Evolutionary conservation across 2,113 vertebrate genomes (phyloP), one percentile per base, ranked within the genome.

Genomic region (Jaculus jaculus): DNA sequence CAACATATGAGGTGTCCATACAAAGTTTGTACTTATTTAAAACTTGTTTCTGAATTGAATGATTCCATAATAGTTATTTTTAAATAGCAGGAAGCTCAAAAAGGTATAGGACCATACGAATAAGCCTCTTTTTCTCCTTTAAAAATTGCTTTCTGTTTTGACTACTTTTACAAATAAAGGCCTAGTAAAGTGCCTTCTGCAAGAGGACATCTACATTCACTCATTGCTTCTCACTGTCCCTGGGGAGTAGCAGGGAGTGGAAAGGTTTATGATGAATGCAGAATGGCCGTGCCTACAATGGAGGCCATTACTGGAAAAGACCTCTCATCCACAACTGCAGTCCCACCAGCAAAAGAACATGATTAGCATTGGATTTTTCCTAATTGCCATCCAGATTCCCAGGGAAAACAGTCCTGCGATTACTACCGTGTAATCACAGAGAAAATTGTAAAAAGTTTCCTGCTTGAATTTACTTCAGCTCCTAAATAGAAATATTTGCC

Each of bases 301-400:
- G 66, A 3, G 65, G 0, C 58, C 95, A 71, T 81, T 88, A 94
- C 78, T 91, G 84, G 95, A 93, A 95, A 81, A 69, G 74, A 39
- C 84, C 96, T 78, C 21, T 95, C 5, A 2, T 85, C 72, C 78
- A 12, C 87, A 74, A 16, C 69, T 95, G 83, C 20, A 84, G 78
- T 93, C 96, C 94, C 90, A 30, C 30, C 84, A 91, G 95, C 91
- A 61, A 47, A 96, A 74, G 89, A 37, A 82, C 91, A 88, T 93
- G 97, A 97, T 88, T 6, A 95, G 92, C 93, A 83, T 94, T 81
- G 95, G 96, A 94, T 58, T 63, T 71, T 93, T 89, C 65, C 60
- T 92, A 95, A 96, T 95, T 96, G 96, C 81, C 90, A 96, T 90
- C 95, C 2, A 2, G 92, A 74, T 91, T 97, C 23, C 39, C 78